These are phyloP conservation scores for Dendronephthya gigantea DNA, from an alignment of 64 coral and sea anemone species.

Conservation along the genomic window DNA sequence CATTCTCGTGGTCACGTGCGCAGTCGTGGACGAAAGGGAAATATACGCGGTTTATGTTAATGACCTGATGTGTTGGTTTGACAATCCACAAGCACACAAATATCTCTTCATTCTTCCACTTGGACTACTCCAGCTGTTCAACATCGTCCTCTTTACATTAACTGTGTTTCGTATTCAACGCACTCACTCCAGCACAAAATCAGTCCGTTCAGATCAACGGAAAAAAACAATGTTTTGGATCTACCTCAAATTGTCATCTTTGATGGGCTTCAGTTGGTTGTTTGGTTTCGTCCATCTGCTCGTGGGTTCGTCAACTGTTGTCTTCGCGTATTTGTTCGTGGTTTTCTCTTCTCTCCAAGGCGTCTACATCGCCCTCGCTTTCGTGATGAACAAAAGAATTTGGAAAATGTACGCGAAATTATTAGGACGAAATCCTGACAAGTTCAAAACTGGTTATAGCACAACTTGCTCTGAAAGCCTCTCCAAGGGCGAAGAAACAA, in stretches of 20 bases:
- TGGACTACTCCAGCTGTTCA: not conserved
- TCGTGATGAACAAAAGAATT: not conserved
- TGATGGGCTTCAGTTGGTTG: not conserved
- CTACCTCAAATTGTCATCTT: not conserved
- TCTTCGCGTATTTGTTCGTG: not conserved
- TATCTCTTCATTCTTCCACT: not conserved
- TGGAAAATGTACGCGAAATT: not conserved
- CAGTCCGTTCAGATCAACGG: not conserved
- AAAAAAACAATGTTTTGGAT: not conserved
- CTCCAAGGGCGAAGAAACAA: too few species aligned
- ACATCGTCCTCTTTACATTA: not conserved
- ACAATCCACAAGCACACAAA: not conserved
- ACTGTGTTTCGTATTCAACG: not conserved
- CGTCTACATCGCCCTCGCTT: not conserved
- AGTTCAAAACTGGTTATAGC: too few species aligned
- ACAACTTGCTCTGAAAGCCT: too few species aligned
- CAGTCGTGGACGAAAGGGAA: not conserved
- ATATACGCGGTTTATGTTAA: not conserved
- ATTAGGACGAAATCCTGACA: not conserved
- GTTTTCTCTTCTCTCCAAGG: not conserved
- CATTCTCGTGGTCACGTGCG: not conserved
- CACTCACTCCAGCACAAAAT: not conserved
- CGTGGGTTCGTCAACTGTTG: not conserved
- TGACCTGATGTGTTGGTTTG: not conserved
- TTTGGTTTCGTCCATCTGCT: not conserved